Evolutionary conservation across 35 echinoderm and acorn worm species (phyloP).

Genomic region (Holothuria glaberrima): DNA sequence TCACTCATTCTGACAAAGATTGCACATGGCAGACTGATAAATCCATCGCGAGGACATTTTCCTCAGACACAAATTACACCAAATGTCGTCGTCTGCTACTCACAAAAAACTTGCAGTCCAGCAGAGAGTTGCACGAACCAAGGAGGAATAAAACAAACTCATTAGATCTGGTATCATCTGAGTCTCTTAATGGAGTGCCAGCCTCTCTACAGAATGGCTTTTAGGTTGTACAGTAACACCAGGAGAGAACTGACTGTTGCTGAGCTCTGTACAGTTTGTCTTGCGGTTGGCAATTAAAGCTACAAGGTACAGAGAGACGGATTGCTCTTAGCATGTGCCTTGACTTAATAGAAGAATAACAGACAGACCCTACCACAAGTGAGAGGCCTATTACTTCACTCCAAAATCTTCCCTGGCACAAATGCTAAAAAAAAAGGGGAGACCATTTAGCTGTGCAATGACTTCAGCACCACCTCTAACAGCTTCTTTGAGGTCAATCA

Average conservation of each 20-base stretch:
- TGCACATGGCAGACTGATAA: too few relatives aligned
- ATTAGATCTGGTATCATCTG: constrained; percentile 37
- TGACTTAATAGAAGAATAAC: constrained; percentile 19
- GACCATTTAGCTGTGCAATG: not conserved
- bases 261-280: not conserved
- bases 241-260: not conserved
- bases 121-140: constrained; percentile 8
- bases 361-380: constrained; percentile 27
- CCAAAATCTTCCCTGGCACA: not conserved
- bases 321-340: constrained; percentile 12
- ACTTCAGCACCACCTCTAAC: not conserved
- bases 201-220: not conserved
- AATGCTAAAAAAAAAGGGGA: not conserved
- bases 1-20: too few relatives aligned
- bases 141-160: constrained; percentile 14
- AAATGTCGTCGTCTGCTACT: constrained; percentile 47
- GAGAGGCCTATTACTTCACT: not conserved
- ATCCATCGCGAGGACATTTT: too few relatives aligned
- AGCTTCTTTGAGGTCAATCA: constrained; percentile 3
- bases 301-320: not conserved
- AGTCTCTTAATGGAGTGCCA: constrained; percentile 44
- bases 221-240: too few relatives aligned
- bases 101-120: not conserved
- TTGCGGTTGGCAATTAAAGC: constrained; percentile 41
- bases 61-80: not conserved